Conservation (phyloP, 2,113 vertebrate genomes). For the Leiothrix lutea region DNA sequence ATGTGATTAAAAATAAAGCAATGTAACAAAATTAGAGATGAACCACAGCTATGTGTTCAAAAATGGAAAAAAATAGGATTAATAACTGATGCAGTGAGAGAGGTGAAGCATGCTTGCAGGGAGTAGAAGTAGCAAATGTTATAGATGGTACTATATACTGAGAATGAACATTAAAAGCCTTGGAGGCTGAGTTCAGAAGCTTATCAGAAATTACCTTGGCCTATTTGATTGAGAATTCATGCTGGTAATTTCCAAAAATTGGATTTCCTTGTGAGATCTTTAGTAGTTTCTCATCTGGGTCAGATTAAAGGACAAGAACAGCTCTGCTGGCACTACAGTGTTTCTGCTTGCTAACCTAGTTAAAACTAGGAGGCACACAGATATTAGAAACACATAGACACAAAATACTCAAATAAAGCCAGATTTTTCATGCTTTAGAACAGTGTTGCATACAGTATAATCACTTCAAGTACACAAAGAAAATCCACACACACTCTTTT, state of each 20-base stretch:
- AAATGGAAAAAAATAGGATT: slow-evolving; percentile 32
- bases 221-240: slow-evolving; percentile 60
- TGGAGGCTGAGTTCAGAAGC: slow-evolving; percentile 35
- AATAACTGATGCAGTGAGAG: slow-evolving; percentile 21
- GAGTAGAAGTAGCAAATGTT: slow-evolving; percentile 36
- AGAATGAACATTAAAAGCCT: slow-evolving; percentile 25
- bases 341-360: slow-evolving; percentile 27
- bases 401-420: not conserved
- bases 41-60: not conserved
- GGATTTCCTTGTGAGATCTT: slow-evolving; percentile 50
- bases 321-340: slow-evolving; percentile 1
- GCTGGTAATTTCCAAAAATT: slow-evolving; percentile 60
- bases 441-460: not conserved
- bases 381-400: not conserved
- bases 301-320: slow-evolving; percentile 50
- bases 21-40: slow-evolving; percentile 13
- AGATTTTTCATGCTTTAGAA: not conserved
- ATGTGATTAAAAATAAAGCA: slow-evolving; percentile 29
- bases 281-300: slow-evolving; percentile 17
- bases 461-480: not conserved
- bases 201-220: slow-evolving; percentile 42
- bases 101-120: slow-evolving; percentile 21
- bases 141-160: slow-evolving; percentile 10
- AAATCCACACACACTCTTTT: not conserved
- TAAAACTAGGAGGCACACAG: slow-evolving; percentile 19